Evolutionary conservation across 2,888 invertebrate species (phyloP), one percentile per base, ranked within the genome.

Genomic region (Apotomis turbidana): DNA sequence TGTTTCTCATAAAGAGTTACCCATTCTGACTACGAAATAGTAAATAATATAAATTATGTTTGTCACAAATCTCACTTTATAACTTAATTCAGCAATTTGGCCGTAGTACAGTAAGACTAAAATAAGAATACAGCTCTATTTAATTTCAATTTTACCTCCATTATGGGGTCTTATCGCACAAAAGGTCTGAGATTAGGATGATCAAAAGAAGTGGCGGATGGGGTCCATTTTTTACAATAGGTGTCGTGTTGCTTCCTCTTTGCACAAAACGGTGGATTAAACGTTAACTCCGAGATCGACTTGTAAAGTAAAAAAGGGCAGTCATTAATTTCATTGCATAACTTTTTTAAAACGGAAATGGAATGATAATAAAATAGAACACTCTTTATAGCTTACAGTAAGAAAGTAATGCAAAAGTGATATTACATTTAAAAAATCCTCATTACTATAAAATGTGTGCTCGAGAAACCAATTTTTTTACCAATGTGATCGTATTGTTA

Each of bases 201-300:
- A 88, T 88, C 86, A 88, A 88, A 87, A 83, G 84, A 83, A 80
- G 83, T 87, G 87, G 86, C 84, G 87, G 85, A 81, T 79, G 78
- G 80, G 84, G 80, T 83, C 78, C 78, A 81, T 84, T 84, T 84
- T 79, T 85, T 81, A 85, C 77, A 81, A 80, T 82, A 79, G 78
- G 83, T 76, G 78, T 84, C 81, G 75, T 80, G 82, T 85, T 87
- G 83, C 85, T 85, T 88, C 89, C 88, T 83, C 83, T 79, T 70
- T 60, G 59, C 70, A 60, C 59, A 70, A 60, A 70, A 60, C 51
- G 46, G 15, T 58, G 6, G 41, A 41, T 58, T 58, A 58, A 49
- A 57, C 15, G 15, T 36, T 60, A 12, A 63, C 38, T 38, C 36
- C 15, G 36, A 57, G 57, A 3, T 49, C 9, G 9, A 58, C 58